phyloP scores from a whole-genome alignment of 92 coral and sea anemone species.

The Ricordea florida region DNA sequence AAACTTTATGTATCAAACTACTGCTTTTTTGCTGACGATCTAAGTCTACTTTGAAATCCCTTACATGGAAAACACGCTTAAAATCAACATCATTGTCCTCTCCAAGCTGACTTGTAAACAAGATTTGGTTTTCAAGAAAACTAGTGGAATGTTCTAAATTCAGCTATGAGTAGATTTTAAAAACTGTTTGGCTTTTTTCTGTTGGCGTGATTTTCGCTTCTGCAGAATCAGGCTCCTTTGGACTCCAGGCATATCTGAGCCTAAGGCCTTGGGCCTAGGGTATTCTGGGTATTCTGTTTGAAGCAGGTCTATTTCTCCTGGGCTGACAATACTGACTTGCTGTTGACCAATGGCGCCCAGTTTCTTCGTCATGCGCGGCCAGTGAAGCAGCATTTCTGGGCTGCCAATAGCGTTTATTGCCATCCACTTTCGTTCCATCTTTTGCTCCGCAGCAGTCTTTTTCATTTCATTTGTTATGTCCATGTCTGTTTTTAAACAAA shows the following conservation, averaged over 20 bases:
- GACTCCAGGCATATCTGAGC: not conserved
- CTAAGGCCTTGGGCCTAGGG: slow-evolving; percentile 8
- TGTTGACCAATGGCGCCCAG: slow-evolving; percentile 70
- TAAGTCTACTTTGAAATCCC: too few relatives aligned
- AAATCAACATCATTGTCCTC: too few relatives aligned
- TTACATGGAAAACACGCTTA: too few relatives aligned
- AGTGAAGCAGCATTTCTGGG: slow-evolving; percentile 66
- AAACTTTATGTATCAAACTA: too few relatives aligned
- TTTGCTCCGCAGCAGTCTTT: slow-evolving; percentile 12
- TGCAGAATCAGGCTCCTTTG: not conserved
- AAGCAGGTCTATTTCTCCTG: slow-evolving; percentile 80
- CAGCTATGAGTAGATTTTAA: too few relatives aligned
- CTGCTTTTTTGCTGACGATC: too few relatives aligned
- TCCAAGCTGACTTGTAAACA: too few relatives aligned
- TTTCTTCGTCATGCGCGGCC: slow-evolving; percentile 68
- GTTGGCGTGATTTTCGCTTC: not conserved
- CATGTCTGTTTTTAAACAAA: not conserved
- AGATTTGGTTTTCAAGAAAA: too few relatives aligned
- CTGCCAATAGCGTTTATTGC: slow-evolving; percentile 43
- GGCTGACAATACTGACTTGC: slow-evolving; percentile 78
- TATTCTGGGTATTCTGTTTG: slow-evolving; percentile 89
- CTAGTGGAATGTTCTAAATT: too few relatives aligned
- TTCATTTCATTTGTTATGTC: not conserved
- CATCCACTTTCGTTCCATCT: slow-evolving; percentile 55
- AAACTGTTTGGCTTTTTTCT: not conserved